Evolutionary conservation across 2,113 vertebrate species (phyloP).

Genomic region (Passer montanus): DNA sequence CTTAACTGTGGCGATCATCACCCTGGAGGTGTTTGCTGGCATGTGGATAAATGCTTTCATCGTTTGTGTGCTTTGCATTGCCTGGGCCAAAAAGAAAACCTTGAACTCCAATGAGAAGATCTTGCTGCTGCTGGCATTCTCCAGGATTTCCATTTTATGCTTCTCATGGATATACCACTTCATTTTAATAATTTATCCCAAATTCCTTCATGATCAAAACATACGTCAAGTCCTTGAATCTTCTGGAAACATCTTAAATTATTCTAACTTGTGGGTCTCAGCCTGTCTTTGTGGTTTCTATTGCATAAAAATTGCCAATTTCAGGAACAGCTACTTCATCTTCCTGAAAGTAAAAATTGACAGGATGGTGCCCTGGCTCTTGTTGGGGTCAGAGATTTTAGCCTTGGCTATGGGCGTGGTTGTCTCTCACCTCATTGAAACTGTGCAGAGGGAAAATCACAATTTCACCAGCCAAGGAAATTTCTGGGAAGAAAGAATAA

Average conservation of each 20-base stretch:
- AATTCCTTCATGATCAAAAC: no score
- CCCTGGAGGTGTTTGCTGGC: no score
- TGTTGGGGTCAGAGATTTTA: not conserved
- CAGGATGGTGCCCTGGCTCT: not conserved
- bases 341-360: slow-evolving; percentile 23
- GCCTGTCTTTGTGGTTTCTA: not conserved
- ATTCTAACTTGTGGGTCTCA: not conserved
- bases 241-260: no score
- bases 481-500: no score
- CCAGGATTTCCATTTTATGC: not conserved
- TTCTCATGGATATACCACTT: not conserved
- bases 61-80: not conserved
- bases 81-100: not conserved
- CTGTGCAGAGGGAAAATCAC: no score
- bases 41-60: not conserved
- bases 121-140: not conserved
- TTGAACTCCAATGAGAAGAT: not conserved
- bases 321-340: not conserved
- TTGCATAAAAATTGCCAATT: slow-evolving; percentile 36
- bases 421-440: no score
- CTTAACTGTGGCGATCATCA: no score
- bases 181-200: no score
- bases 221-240: no score
- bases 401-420: no score
- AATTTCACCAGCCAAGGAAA: accelerated